These are phyloP conservation scores for Rallus limicola DNA, from an alignment of 2,113 vertebrate species.

Conservation along the genomic window DNA sequence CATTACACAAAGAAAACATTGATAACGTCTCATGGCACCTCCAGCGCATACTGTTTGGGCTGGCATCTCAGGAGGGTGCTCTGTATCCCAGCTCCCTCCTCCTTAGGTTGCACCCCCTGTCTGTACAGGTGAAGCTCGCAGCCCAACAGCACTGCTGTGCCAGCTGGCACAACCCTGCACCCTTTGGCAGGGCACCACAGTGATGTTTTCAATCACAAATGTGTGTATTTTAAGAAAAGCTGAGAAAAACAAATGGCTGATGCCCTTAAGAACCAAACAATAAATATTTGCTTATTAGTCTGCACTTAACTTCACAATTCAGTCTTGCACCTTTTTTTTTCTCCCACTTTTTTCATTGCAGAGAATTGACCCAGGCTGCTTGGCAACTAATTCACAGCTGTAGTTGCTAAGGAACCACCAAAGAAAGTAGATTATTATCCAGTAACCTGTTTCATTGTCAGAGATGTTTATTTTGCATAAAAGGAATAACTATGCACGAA, in stretches of 20 bases:
- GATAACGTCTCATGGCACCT: not conserved
- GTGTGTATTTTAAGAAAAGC: not conserved
- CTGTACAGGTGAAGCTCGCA: not conserved
- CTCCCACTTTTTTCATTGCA: not conserved
- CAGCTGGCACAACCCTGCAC: not conserved
- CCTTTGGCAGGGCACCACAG: not conserved
- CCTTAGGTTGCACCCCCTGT: not conserved
- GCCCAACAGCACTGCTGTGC: accelerated
- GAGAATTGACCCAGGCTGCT: not conserved
- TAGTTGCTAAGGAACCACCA: not conserved
- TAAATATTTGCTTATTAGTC: not conserved
- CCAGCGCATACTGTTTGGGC: not conserved
- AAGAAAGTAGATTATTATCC: constrained; percentile 4
- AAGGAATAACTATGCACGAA: constrained; percentile 26
- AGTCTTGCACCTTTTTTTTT: not conserved
- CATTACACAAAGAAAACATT: not conserved
- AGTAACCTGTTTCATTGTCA: constrained; percentile 31
- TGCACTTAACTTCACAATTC: not conserved
- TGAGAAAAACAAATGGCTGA: not conserved
- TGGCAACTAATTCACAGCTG: constrained; percentile 10
- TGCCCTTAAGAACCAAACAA: not conserved
- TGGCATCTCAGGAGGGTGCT: not conserved
- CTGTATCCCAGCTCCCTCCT: not conserved
- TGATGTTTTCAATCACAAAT: not conserved
- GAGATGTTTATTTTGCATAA: constrained; percentile 43